Evolutionary conservation across 2,113 vertebrate genomes (phyloP).

Genomic region (Perca flavescens): DNA sequence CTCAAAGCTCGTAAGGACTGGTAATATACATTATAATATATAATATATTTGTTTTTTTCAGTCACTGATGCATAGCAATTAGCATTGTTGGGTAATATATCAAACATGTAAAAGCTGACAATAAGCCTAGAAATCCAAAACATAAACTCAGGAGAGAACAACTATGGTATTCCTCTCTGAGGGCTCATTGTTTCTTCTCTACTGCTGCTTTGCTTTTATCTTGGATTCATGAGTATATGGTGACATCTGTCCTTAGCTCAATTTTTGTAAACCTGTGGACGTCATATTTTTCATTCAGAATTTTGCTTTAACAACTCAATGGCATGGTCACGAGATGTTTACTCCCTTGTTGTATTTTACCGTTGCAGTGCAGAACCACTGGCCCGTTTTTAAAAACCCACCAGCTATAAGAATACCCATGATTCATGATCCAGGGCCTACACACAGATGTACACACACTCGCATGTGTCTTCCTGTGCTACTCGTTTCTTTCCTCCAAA

Average conservation of each 20-base stretch:
- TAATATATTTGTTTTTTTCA: background rate
- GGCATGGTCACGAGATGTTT: too few species aligned
- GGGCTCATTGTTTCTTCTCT: background rate
- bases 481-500: background rate
- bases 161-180: background rate
- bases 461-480: background rate
- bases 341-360: too few species aligned
- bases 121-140: background rate
- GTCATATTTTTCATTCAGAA: too few species aligned
- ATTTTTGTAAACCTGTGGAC: too few species aligned
- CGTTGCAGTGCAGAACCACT: too few species aligned
- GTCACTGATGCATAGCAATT: background rate
- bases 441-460: background rate
- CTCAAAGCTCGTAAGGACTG: background rate
- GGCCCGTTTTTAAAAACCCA: background rate
- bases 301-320: too few species aligned
- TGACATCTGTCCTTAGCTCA: too few species aligned
- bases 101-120: slow-evolving; percentile 6
- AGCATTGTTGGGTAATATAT: slow-evolving; percentile 6
- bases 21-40: too few species aligned
- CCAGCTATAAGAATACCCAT: background rate
- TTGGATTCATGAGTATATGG: too few species aligned
- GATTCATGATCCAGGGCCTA: background rate
- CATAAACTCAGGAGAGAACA: background rate
- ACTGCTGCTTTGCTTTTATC: too few species aligned